These are phyloP conservation scores for Drosophila pseudotalamancana DNA, from an alignment of 2,888 invertebrate genomes.

Conservation along the genomic window DNA sequence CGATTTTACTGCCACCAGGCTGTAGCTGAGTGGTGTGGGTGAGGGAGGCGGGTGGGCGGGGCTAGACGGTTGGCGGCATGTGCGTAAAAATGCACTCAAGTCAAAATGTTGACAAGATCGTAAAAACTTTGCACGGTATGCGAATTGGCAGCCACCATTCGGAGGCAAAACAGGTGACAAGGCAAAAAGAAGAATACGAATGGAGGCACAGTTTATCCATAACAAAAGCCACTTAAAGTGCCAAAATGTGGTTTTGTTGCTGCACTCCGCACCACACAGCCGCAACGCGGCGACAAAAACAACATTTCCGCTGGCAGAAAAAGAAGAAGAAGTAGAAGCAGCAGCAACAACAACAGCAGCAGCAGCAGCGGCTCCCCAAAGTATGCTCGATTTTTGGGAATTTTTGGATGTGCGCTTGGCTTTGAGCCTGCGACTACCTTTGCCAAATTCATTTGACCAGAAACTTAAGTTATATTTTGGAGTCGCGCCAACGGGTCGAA, in stretches of 20 bases:
- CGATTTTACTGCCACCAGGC: slow-evolving; percentile 72
- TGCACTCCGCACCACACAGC: slow-evolving; percentile 2
- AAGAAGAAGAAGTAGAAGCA: background rate
- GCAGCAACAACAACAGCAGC: background rate
- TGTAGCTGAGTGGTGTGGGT: too few relatives aligned
- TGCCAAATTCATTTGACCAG: slow-evolving; percentile 84
- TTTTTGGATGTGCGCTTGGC: slow-evolving; percentile 31
- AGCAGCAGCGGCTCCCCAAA: slow-evolving; percentile 38
- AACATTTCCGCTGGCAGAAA: slow-evolving; percentile 57
- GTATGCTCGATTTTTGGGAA: slow-evolving; percentile 43
- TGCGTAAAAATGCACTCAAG: slow-evolving; percentile 75
- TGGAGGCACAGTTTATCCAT: slow-evolving; percentile 13
- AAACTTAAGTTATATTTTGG: slow-evolving; percentile 84
- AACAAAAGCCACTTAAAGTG: slow-evolving; percentile 66
- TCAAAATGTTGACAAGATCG: slow-evolving; percentile 77
- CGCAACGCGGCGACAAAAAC: slow-evolving; percentile 26
- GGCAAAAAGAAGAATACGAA: slow-evolving; percentile 41
- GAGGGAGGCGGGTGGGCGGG: too few relatives aligned
- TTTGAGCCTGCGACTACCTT: slow-evolving; percentile 73
- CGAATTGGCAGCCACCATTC: slow-evolving; percentile 27
- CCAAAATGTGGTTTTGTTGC: slow-evolving; percentile 64
- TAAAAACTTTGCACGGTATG: slow-evolving; percentile 65
- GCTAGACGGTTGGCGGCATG: slow-evolving; percentile 6
- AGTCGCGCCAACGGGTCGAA: slow-evolving; percentile 65
- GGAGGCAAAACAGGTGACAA: slow-evolving; percentile 76